Percentiles rank a stretch among this genome's conserved stretches.
Conservation (phyloP, 2,113 vertebrate species). For the Mustelus asterias region DNA sequence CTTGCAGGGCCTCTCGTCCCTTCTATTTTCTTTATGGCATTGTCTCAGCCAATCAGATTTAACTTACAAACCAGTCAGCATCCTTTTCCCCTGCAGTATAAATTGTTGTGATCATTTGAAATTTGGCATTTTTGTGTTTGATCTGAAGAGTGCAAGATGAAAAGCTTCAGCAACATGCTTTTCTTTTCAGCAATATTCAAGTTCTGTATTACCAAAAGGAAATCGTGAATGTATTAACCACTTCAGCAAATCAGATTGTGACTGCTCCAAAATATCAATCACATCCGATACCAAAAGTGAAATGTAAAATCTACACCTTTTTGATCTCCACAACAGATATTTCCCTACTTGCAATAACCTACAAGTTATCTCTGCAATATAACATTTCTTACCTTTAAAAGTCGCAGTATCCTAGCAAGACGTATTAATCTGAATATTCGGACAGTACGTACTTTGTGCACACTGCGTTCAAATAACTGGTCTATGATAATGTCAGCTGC, state of each 20-base stretch:
- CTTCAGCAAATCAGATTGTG: not conserved
- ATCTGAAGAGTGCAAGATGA: not conserved
- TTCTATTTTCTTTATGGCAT: too few species aligned
- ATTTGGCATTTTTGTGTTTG: not conserved
- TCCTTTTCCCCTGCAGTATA: not conserved
- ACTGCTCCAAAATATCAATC: not conserved
- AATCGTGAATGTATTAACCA: not conserved
- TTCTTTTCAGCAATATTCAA: not conserved
- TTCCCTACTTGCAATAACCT: not conserved
- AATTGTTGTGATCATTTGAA: not conserved
- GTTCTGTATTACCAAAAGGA: not conserved
- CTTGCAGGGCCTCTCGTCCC: too few species aligned
- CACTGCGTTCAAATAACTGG: conserved; percentile 17
- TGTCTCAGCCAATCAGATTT: too few species aligned
- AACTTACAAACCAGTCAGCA: not conserved
- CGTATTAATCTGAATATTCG: conserved; percentile 41
- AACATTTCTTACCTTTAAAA: conserved; percentile 44
- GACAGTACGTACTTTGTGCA: conserved; percentile 36
- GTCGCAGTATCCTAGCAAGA: conserved; percentile 42
- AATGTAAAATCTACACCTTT: not conserved
- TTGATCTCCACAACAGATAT: not conserved
- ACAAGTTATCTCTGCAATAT: not conserved
- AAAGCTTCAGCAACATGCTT: not conserved
- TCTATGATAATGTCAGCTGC: conserved; percentile 42
- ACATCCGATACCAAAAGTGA: not conserved